Evolutionary conservation across 2,797 vertebrate species (phyloP).

Genomic region (Danio tinwini): DNA sequence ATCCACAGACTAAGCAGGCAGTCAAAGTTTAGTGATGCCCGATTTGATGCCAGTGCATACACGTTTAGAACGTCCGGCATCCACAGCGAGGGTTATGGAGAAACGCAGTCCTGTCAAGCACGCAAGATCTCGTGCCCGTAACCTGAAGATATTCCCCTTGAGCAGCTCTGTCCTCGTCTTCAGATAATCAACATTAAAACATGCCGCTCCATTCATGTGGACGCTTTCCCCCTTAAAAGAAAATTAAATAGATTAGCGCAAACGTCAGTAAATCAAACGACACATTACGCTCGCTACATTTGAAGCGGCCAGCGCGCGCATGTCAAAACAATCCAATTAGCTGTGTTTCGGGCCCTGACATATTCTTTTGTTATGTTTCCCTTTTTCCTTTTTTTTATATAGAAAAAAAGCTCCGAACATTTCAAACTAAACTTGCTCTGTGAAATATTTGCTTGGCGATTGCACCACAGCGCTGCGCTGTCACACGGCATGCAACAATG

Average conservation of each 20-base stretch:
- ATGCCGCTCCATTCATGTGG: constrained; percentile 72
- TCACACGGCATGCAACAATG: constrained; percentile 39
- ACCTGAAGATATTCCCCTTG: constrained; percentile 49
- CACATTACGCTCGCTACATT: constrained; percentile 71
- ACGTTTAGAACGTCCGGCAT: constrained; percentile 20
- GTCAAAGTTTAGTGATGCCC: constrained; percentile 62
- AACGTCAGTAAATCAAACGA: constrained; percentile 78
- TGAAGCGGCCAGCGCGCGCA: constrained; percentile 66
- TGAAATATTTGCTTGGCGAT: constrained; percentile 48
- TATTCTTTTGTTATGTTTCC: constrained; percentile 57
- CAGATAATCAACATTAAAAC: constrained; percentile 77
- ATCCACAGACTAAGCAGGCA: constrained; percentile 16
- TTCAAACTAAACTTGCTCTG: constrained; percentile 24
- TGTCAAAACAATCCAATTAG: constrained; percentile 69
- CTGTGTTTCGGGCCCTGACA: constrained; percentile 57
- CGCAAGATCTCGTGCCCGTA: constrained; percentile 23
- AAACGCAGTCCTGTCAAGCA: constrained; percentile 33
- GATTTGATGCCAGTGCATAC: constrained; percentile 62
- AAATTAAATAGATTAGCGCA: constrained; percentile 81
- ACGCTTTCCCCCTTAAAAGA: constrained; percentile 76
- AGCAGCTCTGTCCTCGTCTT: constrained; percentile 66
- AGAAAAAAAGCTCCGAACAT: background rate
- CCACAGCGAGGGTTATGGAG: background rate
- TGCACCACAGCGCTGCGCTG: constrained; percentile 43
- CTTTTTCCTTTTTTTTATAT: constrained; percentile 32